Evolutionary conservation across 2,797 vertebrate genomes (phyloP).

Genomic region (Telmatherina bonti): DNA sequence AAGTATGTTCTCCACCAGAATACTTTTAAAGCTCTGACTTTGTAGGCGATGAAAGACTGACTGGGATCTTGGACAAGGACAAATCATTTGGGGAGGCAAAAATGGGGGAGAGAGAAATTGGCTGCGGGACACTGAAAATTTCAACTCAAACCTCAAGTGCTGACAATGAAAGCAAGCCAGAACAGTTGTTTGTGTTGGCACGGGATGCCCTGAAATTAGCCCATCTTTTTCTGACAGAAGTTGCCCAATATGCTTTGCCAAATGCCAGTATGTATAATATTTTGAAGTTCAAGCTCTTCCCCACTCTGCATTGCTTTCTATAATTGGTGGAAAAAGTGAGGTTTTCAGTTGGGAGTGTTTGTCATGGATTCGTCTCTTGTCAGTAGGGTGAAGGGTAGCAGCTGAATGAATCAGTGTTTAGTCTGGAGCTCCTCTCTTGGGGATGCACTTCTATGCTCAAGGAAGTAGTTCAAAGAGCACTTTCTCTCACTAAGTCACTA

Average conservation of each 20-base stretch:
- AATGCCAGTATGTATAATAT: constrained; percentile 87
- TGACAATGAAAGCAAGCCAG: constrained; percentile 86
- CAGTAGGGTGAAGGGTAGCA: constrained; percentile 82
- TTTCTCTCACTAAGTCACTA: constrained; percentile 53
- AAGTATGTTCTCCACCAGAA: constrained; percentile 63
- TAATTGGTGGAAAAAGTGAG: constrained; percentile 91
- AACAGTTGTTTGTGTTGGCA: constrained; percentile 92
- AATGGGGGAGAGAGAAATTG: constrained; percentile 76
- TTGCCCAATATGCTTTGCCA: constrained; percentile 79
- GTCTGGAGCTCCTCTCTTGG: constrained; percentile 91
- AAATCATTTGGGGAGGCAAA: constrained; percentile 66
- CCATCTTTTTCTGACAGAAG: constrained; percentile 87
- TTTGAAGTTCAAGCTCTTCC: constrained; percentile 78
- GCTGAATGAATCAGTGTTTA: constrained; percentile 92
- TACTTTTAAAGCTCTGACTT: constrained; percentile 64
- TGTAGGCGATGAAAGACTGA: constrained; percentile 78
- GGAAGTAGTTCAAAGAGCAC: constrained; percentile 86
- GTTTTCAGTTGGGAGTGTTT: constrained; percentile 89
- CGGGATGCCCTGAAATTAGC: constrained; percentile 86
- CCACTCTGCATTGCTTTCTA: constrained; percentile 72
- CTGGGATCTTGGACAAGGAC: constrained; percentile 76
- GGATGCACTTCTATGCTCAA: constrained; percentile 84
- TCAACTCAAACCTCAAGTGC: constrained; percentile 85
- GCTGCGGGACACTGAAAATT: constrained; percentile 73
- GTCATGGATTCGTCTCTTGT: constrained; percentile 93